phyloP scores from a whole-genome alignment of 2,113 vertebrate genomes.

The Takifugu bimaculatus region DNA sequence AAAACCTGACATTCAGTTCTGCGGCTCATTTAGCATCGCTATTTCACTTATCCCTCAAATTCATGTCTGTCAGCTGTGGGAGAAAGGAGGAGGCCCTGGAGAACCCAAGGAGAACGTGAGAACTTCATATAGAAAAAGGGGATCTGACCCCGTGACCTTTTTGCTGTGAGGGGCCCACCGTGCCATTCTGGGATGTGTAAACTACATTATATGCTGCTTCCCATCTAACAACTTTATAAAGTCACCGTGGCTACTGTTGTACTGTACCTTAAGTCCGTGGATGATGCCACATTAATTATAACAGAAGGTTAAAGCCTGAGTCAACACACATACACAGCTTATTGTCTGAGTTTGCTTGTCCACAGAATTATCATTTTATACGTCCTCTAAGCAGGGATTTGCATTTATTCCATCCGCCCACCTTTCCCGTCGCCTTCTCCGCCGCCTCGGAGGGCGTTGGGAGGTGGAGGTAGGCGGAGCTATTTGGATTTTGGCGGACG shows the following conservation, averaged over 20 bases:
- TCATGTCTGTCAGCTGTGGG: too few relatives aligned
- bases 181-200: too few relatives aligned
- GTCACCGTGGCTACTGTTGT: background rate
- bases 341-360: background rate
- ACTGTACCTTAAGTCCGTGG: background rate
- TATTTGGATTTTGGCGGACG: constrained; percentile 68
- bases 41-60: too few relatives aligned
- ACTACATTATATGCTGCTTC: too few relatives aligned
- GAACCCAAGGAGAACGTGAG: too few relatives aligned
- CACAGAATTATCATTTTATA: background rate
- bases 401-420: background rate
- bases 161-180: too few relatives aligned
- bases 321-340: background rate
- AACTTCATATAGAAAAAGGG: too few relatives aligned
- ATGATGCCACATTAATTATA: constrained; percentile 2
- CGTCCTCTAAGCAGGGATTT: background rate
- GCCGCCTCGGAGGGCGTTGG: constrained; percentile 34
- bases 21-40: too few relatives aligned
- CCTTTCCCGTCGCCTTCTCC: constrained; percentile 47
- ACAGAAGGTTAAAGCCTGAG: background rate
- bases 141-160: too few relatives aligned
- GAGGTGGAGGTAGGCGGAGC: constrained; percentile 72
- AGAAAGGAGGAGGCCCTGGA: too few relatives aligned
- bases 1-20: too few relatives aligned
- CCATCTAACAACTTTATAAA: background rate